Conservation (phyloP, 2,797 vertebrate genomes). For the Acestrorhynchus altus region DNA sequence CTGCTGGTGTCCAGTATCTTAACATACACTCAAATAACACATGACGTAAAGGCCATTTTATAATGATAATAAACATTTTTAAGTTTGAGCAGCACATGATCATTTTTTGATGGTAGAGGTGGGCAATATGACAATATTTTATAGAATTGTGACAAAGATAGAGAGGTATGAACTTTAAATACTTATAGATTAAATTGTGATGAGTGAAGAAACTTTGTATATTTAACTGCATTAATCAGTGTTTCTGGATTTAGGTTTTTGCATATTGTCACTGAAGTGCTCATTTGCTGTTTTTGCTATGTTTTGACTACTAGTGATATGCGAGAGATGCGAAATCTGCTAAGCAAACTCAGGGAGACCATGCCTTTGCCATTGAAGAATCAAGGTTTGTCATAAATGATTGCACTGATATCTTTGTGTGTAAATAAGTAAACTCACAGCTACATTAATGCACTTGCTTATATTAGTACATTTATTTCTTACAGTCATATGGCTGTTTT, state of each 20-base stretch:
- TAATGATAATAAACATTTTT: conserved; percentile 78
- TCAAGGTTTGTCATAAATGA: conserved; percentile 83
- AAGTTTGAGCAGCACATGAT: conserved; percentile 53
- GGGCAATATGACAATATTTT: too few relatives aligned
- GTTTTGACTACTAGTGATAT: conserved; percentile 85
- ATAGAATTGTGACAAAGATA: too few relatives aligned
- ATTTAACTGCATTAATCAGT: too few relatives aligned
- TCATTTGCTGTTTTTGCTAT: background rate
- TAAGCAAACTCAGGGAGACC: conserved; percentile 99
- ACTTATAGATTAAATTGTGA: too few relatives aligned
- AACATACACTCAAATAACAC: conserved; percentile 83
- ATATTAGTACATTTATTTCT: background rate
- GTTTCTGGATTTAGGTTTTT: background rate
- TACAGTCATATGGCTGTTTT: conserved; percentile 14
- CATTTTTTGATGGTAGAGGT: conserved; percentile 11
- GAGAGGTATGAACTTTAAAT: too few relatives aligned
- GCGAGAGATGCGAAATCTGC: conserved; percentile 96
- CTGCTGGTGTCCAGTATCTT: conserved; percentile 77
- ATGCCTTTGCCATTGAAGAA: conserved; percentile 99
- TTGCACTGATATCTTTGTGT: background rate
- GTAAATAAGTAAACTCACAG: background rate
- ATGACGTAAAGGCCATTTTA: conserved; percentile 81
- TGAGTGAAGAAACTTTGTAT: too few relatives aligned
- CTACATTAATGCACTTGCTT: background rate
- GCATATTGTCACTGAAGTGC: background rate